Evolutionary conservation across 2,888 invertebrate genomes (phyloP), one percentile per base, ranked within the genome.

Genomic region (Melolontha melolontha): DNA sequence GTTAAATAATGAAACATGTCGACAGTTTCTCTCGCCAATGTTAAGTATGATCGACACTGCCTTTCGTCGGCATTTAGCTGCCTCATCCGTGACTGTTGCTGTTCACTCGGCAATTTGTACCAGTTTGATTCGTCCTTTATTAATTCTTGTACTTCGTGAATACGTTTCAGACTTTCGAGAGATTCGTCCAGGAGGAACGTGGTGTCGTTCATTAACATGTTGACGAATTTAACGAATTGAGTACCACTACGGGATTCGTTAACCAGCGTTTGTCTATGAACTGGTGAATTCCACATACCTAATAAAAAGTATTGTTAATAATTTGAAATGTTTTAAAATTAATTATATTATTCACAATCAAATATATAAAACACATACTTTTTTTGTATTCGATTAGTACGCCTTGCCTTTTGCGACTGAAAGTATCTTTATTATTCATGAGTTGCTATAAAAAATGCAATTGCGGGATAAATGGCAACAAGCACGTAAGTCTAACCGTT

Each of bases 1-100:
- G 98, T 97, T 76, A 99, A 87, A 84, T 98, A 97, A 82, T 97
- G 95, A 82, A 99, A 92, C 96, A 99, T 96, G 82, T 98, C 96
- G 55, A 99, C 97, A 0, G 98, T 98, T 84, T 98, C 98, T 73
- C 95, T 89, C 51, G 95, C 96, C 70, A 97, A 85, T 1, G 96
- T 96, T 75, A 97, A 86, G 83, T 97, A 97, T 0, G 95, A 96
- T 64, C 93, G 90, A 80, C 95, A 95, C 81, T 95, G 94, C 4
- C 95, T 85, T 82, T 95, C 95, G 84, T 95, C 95, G 64, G 92
- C 92, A 41, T 89, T 87, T 62, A 96, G 85, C 75, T 93, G 92
- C n/a, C 95, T 86, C 73, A 92, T 88, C 17, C 94, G 87, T 66
- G 88, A 87, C 79, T 93, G 93, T 75, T 91, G 92, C 75, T 90